Percentiles rank a stretch among this genome's conserved stretches.
Evolutionary conservation across 1,140 invertebrate species (phyloP).

Genomic region (Drosophila pseudoananassae): DNA sequence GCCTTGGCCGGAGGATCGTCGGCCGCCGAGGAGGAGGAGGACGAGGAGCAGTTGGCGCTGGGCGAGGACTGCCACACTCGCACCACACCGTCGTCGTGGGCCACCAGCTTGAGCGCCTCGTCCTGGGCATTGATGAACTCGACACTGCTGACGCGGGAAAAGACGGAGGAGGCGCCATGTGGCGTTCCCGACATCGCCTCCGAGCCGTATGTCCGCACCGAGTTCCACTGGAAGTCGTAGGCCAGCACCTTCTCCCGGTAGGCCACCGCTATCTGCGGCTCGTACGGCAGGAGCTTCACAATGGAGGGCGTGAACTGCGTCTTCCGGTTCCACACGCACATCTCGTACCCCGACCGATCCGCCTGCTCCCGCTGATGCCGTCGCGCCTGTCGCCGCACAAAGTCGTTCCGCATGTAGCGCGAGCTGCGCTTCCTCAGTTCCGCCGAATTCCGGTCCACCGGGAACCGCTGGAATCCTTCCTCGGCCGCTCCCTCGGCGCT

Average conservation of each 20-base stretch:
- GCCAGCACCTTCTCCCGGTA: slow-evolving; percentile 91
- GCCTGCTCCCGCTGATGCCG: slow-evolving; percentile 87
- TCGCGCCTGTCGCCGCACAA: slow-evolving; percentile 86
- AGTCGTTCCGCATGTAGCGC: slow-evolving; percentile 87
- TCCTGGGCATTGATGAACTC: slow-evolving; percentile 96
- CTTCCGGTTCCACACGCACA: slow-evolving; percentile 92
- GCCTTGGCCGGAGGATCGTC: slow-evolving; percentile 18
- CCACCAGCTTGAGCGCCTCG: slow-evolving; percentile 85
- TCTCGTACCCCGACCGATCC: slow-evolving; percentile 87
- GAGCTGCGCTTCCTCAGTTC: slow-evolving; percentile 51
- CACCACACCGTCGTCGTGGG: slow-evolving; percentile 85
- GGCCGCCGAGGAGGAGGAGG: not conserved
- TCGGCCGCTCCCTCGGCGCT: slow-evolving; percentile 53
- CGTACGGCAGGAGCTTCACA: slow-evolving; percentile 95
- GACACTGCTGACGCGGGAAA: slow-evolving; percentile 90
- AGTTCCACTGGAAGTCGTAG: slow-evolving; percentile 79
- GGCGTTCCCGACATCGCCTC: slow-evolving; percentile 17
- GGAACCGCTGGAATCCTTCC: slow-evolving; percentile 66
- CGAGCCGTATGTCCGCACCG: slow-evolving; percentile 55
- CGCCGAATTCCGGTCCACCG: slow-evolving; percentile 67
- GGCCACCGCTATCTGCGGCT: slow-evolving; percentile 93
- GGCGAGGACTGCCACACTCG: slow-evolving; percentile 83
- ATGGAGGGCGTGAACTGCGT: slow-evolving; percentile 91
- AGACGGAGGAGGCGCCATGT: slow-evolving; percentile 8
- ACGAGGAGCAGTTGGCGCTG: not conserved